Base-by-base conservation (phyloP, 2,113 vertebrate genomes). In the Bucco capensis region DNA sequence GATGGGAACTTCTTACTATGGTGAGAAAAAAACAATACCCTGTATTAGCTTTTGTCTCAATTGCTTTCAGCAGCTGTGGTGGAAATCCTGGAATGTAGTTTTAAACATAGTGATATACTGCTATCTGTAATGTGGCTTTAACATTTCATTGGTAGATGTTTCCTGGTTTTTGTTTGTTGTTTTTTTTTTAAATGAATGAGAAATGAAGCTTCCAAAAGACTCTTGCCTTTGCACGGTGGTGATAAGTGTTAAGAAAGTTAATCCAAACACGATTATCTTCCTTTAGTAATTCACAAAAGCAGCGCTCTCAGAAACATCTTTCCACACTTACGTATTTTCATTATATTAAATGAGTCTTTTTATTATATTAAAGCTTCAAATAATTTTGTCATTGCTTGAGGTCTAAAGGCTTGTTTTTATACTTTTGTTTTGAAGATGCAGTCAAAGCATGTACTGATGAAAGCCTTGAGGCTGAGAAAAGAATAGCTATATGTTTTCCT, bases 381-480 rank as follows among this genome's bases (percentile, higher is more conserved):
- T 80, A 65, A 56, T 11, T 53, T 83, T 31, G 22, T 51, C 11
- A 5, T 54, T 86, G 8, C 23, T 82, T 62, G 28, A 44, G 7
- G 18, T 90, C 14, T 95, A 40, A 93, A 70, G 19, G 6, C 19
- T 77, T 0, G 4, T 78, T 90, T 92, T 92, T 82, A 58, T 65
- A 9, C 42, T 60, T 92, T 30, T 91, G n/a, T 93, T 86, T 96
- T 86, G 60, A 94, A 99, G 99, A 99, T 90, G 99, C 98, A 1
- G 91, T 99, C 49, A 89, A 76, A 86, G 97, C 96, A 65, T 99
- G 99, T 95, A 97, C 97, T 18, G 98, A 98, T 40, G 97, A 98
- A 85, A 96, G 71, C 19, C 58, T 97, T 56, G 93, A 97, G 27
- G 80, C 66, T 74, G 95, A 96, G 11, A 98, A 98, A 93, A 97